A percentile compares a stretch with the other conserved stretches of the same genome.
Conservation (phyloP, 2,888 invertebrate genomes). For the Neocrepidodera transversa region DNA sequence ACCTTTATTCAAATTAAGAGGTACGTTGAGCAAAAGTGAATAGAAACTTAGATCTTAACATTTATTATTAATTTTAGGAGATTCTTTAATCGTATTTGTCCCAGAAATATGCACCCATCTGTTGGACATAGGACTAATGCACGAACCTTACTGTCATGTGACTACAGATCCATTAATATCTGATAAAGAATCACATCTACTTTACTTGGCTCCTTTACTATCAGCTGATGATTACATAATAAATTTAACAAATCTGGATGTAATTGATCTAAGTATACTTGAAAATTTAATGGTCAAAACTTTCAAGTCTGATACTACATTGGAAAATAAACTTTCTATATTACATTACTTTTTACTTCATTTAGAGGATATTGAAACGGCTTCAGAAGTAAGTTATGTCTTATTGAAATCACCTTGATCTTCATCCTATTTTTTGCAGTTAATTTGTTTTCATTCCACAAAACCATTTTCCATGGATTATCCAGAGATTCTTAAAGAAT, state of each 20-base stretch:
- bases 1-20: conserved; percentile 79
- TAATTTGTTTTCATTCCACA: conserved; percentile 69
- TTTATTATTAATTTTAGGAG: conserved; percentile 65
- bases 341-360: conserved; percentile 85
- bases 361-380: conserved; percentile 74
- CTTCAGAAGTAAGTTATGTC: conserved; percentile 72
- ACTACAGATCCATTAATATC: conserved; percentile 70
- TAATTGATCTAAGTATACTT: conserved; percentile 71
- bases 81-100: conserved; percentile 82
- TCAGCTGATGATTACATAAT: conserved; percentile 67
- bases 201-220: conserved; percentile 68
- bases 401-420: background rate
- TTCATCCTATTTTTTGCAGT: conserved; percentile 51
- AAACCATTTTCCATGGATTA: conserved; percentile 69
- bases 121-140: conserved; percentile 81
- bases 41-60: too few species aligned
- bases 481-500: conserved; percentile 79
- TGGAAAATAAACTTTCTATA: conserved; percentile 79
- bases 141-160: conserved; percentile 85
- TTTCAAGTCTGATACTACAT: conserved; percentile 70
- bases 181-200: conserved; percentile 69
- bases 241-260: conserved; percentile 75
- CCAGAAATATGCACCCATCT: conserved; percentile 86
- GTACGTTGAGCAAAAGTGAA: too few species aligned
- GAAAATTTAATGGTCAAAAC: conserved; percentile 73